Evolutionary conservation across 2,113 vertebrate genomes (phyloP).

Genomic region (Gambusia holbrooki): DNA sequence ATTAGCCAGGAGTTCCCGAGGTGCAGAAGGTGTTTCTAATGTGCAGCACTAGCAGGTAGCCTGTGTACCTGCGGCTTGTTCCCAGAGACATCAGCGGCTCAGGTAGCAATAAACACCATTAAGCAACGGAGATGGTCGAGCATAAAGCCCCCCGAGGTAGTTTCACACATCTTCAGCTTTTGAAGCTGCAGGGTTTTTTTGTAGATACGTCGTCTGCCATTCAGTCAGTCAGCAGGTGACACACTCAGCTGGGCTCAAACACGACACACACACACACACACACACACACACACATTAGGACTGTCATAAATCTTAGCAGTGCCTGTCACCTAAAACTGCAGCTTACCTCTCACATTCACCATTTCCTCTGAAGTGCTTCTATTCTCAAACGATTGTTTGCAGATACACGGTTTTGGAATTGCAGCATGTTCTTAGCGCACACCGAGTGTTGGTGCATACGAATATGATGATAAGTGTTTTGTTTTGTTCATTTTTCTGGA

Average conservation of each 20-base stretch:
- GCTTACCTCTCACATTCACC: background rate
- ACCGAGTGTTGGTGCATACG: background rate
- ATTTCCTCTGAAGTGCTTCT: constrained; percentile 1
- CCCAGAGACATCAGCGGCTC: background rate
- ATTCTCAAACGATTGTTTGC: background rate
- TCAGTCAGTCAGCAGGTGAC: no score
- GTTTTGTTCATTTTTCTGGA: constrained; percentile 9
- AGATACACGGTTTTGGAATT: background rate
- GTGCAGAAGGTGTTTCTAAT: background rate
- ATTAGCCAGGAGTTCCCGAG: background rate
- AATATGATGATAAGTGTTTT: background rate
- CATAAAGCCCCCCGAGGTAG: no score
- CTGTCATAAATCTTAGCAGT: background rate
- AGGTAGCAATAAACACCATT: background rate
- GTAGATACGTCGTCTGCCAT: no score
- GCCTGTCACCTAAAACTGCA: background rate
- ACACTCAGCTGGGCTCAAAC: no score
- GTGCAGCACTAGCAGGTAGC: background rate
- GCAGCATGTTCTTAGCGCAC: background rate
- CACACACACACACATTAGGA: background rate
- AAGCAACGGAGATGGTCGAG: background rate
- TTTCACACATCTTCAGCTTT: no score
- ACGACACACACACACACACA: background rate
- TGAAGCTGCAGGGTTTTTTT: no score
- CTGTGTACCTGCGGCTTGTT: background rate